A percentile compares a stretch with the other conserved stretches of the same genome.
phyloP scores from a whole-genome alignment of 2,888 invertebrate species.

The Spodoptera picta region DNA sequence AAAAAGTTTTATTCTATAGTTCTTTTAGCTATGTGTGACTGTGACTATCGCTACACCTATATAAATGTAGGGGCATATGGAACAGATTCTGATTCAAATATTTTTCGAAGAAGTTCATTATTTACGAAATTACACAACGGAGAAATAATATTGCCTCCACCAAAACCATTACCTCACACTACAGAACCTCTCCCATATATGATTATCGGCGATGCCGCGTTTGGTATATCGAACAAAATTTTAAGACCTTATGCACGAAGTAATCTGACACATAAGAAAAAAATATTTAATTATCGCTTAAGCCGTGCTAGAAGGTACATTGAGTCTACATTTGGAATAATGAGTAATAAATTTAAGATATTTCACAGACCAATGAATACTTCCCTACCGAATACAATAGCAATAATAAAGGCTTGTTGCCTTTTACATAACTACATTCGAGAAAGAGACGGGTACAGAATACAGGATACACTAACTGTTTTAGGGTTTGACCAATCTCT shows the following conservation, averaged over 20 bases:
- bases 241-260: background rate
- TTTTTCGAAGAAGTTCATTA: no score
- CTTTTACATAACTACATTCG: conserved; percentile 6
- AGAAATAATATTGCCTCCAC: no score
- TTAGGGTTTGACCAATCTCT: background rate
- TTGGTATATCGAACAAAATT: background rate
- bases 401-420: conserved; percentile 7
- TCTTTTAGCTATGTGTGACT: no score
- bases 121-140: no score
- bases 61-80: no score
- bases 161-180: no score
- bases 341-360: conserved; percentile 6
- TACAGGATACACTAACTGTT: conserved; percentile 1
- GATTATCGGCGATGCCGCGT: no score
- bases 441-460: conserved; percentile 1
- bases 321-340: conserved; percentile 10
- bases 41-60: no score
- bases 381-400: background rate
- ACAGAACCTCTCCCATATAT: background rate
- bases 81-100: no score
- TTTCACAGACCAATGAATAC: conserved; percentile 6
- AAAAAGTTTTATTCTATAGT: no score
- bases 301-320: conserved; percentile 4
- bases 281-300: conserved; percentile 4
- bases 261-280: conserved; percentile 3